Base-by-base conservation (phyloP, 2,113 vertebrate genomes). In the Thymallus thymallus region DNA sequence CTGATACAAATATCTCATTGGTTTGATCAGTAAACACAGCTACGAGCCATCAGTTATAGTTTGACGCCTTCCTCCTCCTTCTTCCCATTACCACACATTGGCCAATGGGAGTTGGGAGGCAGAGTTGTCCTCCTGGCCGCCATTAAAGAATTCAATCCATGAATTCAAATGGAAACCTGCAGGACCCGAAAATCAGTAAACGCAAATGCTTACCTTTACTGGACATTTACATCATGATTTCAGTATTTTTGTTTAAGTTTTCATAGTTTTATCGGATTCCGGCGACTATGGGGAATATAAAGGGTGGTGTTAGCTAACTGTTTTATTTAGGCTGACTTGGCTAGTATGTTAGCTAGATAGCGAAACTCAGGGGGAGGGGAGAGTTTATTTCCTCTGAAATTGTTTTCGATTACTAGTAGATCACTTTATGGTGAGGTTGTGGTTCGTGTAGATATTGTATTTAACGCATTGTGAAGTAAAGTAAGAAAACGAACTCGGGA, bases 121-220 rank as follows among this genome's bases (percentile, higher is more conserved):
- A 91, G 94, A 94, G 89, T 93, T 94, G 95, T 96, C 95, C 94
- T 95, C 94, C 93, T 91, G 95, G 95, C 95, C 96, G 96, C 96
- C 95, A 97, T 97, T 97, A 97, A 97, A 96, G 94, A 95, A 95
- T 95, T 94, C 94, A 95, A 94, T 94, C 93, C 94, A 93, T 95
- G 94, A 94, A 94, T 93, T 96, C 94, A 96, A 94, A 94, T 94
- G 95, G 95, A 92, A 93, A 90, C 84, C 91, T 90, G 88, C 88
- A 83, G 91, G 91, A 92, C 74, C 85, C 82, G 85, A 88, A 87
- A 88, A 91, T 83, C 81, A 71, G 81, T 66, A 83, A 87, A 85
- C 48, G 72, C 66, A 80, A 71, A 70, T 77, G 74, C 55, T 73
- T 62, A 69, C 67, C 46, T 24, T 73, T 32, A 60, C 69, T 58